Evolutionary conservation across 2,797 vertebrate species (phyloP), one percentile per base, ranked within the genome.

Genomic region (Anolis apletophallus): DNA sequence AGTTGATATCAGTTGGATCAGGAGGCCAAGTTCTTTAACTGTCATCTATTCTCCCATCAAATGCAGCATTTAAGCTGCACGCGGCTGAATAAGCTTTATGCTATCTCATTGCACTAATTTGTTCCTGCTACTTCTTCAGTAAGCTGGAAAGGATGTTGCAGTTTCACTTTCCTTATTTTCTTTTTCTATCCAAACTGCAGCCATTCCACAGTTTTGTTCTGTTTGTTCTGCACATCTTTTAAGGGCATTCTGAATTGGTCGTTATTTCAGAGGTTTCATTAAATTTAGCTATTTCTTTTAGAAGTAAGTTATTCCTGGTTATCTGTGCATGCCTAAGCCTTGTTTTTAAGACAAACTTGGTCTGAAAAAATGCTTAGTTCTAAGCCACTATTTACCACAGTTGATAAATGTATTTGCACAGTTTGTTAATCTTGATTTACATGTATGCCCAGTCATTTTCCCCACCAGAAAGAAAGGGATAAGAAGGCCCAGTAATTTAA

Each of bases 391-490:
- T 77, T 82, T 82, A 59, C 29, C 13, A 32, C 26, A 46, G 17
- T 64, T 67, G 80, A 87, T 82, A 87, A 57, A 40, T 81, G 13
- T 82, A 50, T 81, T 87, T 87, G 52, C 80, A 59, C n/a, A 59
- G 26, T 82, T 81, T 81, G 32, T 57, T 82, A 87, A 82, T 4
- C 61, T 40, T 55, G 61, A 57, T 75, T 68, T 81, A 36, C 50
- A 23, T 68, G 55, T 80, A 79, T 57, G 52, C 67, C 64, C 57
- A 36, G 55, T 26, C 32, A 7, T 1, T 29, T 17, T 21, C 8
- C 34, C 46, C 46, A 76, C 12, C 59, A 84, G 61, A 67, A 29
- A 36, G 32, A 26, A 84, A 67, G 32, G n/a, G 21, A 84, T 26
- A 67, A 76, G 8, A 76, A 67, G 75, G 1, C 7, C 5, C 21